Conservation (phyloP, 1,140 invertebrate genomes). For the Panonychus citri region DNA sequence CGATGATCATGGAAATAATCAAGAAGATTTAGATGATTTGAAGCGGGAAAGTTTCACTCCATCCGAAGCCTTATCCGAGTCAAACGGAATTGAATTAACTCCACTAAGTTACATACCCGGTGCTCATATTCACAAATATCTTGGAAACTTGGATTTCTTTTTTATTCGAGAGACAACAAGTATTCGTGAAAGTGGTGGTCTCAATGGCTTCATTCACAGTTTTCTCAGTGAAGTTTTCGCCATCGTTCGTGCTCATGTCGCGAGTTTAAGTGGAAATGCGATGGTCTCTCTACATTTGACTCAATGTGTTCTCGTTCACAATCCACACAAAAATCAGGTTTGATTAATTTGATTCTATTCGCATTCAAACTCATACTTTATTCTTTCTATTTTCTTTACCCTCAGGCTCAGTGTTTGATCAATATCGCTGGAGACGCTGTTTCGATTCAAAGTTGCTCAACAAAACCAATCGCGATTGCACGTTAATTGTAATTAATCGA, state of each 20-base stretch:
- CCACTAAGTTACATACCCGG: slow-evolving; percentile 57
- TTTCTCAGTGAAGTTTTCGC: slow-evolving; percentile 75
- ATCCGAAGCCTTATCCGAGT: not conserved
- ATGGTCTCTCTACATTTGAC: slow-evolving; percentile 77
- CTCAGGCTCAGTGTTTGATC: slow-evolving; percentile 71
- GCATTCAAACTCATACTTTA: not conserved
- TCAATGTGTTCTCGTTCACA: slow-evolving; percentile 65
- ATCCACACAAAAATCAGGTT: slow-evolving; percentile 88
- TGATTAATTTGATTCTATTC: slow-evolving; percentile 10
- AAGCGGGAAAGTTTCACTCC: not conserved
- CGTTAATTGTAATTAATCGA: too few relatives aligned
- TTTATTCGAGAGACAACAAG: slow-evolving; percentile 57
- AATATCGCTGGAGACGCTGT: slow-evolving; percentile 86
- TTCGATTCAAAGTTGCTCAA: slow-evolving; percentile 7
- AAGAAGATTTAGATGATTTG: not conserved
- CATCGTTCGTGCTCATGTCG: slow-evolving; percentile 71
- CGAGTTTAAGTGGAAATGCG: slow-evolving; percentile 79
- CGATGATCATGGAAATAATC: slow-evolving; percentile 26
- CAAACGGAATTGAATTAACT: slow-evolving; percentile 52
- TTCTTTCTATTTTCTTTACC: slow-evolving; percentile 20
- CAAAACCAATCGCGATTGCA: too few relatives aligned
- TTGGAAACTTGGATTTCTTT: slow-evolving; percentile 83
- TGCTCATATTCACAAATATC: slow-evolving; percentile 50
- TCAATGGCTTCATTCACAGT: slow-evolving; percentile 69
- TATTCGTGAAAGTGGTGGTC: slow-evolving; percentile 42